Evolutionary conservation across 2,888 invertebrate species (phyloP).

Genomic region (Athalia cordata): DNA sequence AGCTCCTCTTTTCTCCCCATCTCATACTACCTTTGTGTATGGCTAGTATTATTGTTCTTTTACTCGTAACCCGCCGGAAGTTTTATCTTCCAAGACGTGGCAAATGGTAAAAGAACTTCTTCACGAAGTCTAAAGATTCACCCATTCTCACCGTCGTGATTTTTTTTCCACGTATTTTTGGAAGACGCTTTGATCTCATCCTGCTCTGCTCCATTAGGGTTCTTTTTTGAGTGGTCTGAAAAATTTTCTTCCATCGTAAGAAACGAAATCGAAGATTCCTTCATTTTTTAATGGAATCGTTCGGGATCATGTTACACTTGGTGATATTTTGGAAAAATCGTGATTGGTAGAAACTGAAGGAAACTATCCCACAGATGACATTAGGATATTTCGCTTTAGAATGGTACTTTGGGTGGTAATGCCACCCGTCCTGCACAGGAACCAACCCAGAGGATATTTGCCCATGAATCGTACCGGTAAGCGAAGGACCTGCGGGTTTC

Average conservation of each 20-base stretch:
- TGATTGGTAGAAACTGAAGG: background rate
- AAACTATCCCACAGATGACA: slow-evolving; percentile 12
- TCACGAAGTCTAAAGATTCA: background rate
- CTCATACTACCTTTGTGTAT: background rate
- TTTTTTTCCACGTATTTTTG: too few species aligned
- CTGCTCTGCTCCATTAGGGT: too few species aligned
- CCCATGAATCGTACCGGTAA: background rate
- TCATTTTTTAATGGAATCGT: too few species aligned
- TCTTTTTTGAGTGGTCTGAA: too few species aligned
- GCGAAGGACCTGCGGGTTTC: slow-evolving; percentile 18
- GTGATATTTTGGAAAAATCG: too few species aligned
- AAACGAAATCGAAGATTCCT: too few species aligned
- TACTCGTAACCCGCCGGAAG: background rate
- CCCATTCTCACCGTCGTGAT: too few species aligned
- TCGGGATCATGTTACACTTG: too few species aligned
- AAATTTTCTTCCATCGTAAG: too few species aligned
- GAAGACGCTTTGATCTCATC: too few species aligned
- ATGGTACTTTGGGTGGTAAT: background rate
- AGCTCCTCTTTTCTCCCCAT: slow-evolving; percentile 9
- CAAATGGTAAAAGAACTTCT: slow-evolving; percentile 27
- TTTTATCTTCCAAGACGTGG: slow-evolving; percentile 26
- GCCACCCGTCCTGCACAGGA: background rate
- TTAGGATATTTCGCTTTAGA: slow-evolving; percentile 23
- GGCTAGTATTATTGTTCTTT: slow-evolving; percentile 13
- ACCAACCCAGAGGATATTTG: slow-evolving; percentile 4